phyloP scores from a whole-genome alignment of 1,140 invertebrate species.

The Drosophila santomea region DNA sequence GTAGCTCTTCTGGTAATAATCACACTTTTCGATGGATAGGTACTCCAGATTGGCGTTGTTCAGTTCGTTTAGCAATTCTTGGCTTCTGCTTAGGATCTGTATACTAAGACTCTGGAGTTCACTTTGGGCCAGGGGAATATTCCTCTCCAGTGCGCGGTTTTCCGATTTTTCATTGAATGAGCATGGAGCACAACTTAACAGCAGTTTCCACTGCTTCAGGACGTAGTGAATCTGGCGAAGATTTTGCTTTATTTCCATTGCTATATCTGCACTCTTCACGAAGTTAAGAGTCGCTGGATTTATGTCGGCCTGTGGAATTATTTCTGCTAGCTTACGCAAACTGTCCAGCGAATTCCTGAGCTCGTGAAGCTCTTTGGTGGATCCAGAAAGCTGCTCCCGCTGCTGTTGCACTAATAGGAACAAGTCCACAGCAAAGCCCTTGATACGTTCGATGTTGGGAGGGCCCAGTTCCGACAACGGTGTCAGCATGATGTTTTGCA shows the following conservation, averaged over 20 bases:
- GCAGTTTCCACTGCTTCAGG: constrained; percentile 62
- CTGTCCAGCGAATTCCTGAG: constrained; percentile 77
- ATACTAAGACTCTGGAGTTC: constrained; percentile 44
- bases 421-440: constrained; percentile 91
- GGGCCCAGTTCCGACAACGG: constrained; percentile 92
- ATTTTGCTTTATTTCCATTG: constrained; percentile 44
- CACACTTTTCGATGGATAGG: constrained; percentile 33
- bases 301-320: constrained; percentile 28
- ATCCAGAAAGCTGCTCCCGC: constrained; percentile 77
- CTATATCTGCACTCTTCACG: constrained; percentile 36
- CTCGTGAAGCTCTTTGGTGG: constrained; percentile 79
- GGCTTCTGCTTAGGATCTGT: constrained; percentile 42
- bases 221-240: constrained; percentile 58
- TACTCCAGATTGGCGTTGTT: constrained; percentile 40
- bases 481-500: constrained; percentile 87
- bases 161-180: constrained; percentile 4
- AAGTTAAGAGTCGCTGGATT: constrained; percentile 24
- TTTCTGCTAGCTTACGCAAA: constrained; percentile 54
- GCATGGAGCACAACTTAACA: constrained; percentile 57
- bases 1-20: constrained; percentile 37
- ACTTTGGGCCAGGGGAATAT: constrained; percentile 7
- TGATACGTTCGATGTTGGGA: constrained; percentile 92
- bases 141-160: constrained; percentile 23
- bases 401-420: constrained; percentile 87
- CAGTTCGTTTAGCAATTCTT: constrained; percentile 45